These are phyloP conservation scores for Dryococelus australis DNA, from an alignment of 2,888 invertebrate species.

Conservation along the genomic window DNA sequence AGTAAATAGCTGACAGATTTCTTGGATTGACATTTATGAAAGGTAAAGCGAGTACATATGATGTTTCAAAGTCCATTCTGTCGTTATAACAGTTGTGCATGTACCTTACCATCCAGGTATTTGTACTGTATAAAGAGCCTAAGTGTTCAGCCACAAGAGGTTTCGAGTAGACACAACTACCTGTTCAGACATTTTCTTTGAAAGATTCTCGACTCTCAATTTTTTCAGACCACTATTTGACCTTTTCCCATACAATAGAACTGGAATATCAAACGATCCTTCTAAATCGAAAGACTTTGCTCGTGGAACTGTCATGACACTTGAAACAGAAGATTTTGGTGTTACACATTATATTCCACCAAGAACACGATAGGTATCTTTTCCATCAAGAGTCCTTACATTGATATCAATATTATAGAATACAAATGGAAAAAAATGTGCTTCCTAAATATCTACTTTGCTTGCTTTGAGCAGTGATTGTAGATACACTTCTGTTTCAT, in stretches of 20 bases:
- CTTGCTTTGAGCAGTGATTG: background rate
- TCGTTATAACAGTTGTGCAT: background rate
- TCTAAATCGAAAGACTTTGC: background rate
- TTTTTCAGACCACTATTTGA: background rate
- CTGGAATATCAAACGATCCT: background rate
- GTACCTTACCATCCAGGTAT: background rate
- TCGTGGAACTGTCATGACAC: background rate
- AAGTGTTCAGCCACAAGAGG: background rate
- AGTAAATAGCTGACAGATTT: constrained; percentile 8
- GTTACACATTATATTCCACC: background rate
- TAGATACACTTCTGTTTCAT: constrained; percentile 4
- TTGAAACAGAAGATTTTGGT: background rate
- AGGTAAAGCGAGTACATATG: background rate
- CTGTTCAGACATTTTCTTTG: background rate
- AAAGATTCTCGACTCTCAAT: background rate
- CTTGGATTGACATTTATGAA: constrained; percentile 11
- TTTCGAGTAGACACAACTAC: background rate
- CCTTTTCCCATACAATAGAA: background rate
- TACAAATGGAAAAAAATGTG: background rate
- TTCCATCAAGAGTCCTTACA: background rate
- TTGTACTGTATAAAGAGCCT: background rate
- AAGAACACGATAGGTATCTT: background rate
- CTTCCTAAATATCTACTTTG: background rate
- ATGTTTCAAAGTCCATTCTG: background rate
- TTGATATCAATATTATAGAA: background rate